These are phyloP conservation scores for Aromia moschata DNA, from an alignment of 2,888 invertebrate genomes.

Conservation along the genomic window DNA sequence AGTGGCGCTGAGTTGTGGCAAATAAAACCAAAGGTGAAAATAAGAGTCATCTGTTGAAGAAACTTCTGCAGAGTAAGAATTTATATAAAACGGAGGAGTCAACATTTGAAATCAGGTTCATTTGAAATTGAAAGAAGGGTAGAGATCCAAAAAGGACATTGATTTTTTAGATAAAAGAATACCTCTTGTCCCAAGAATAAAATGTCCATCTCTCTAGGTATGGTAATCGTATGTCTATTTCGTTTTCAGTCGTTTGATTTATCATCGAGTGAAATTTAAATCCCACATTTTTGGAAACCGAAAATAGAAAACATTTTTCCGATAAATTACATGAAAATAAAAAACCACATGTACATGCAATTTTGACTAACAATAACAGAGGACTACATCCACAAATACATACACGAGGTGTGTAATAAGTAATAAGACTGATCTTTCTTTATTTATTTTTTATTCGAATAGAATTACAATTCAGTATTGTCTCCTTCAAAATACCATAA, in stretches of 20 bases:
- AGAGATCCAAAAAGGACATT: slow-evolving; percentile 29
- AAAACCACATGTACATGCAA: too few species aligned
- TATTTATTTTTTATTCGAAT: too few species aligned
- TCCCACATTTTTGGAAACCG: too few species aligned
- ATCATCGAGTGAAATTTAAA: background rate
- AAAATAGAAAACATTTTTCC: too few species aligned
- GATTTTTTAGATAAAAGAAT: slow-evolving; percentile 27
- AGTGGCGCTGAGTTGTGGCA: slow-evolving; percentile 8
- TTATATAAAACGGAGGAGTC: slow-evolving; percentile 31
- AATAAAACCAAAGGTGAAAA: slow-evolving; percentile 20
- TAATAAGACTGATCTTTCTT: too few species aligned
- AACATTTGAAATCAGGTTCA: slow-evolving; percentile 27
- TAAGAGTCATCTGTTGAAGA: background rate
- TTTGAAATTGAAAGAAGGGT: slow-evolving; percentile 31
- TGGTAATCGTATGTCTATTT: slow-evolving; percentile 18
- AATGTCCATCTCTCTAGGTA: slow-evolving; percentile 6
- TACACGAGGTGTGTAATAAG: too few species aligned
- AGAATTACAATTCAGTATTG: too few species aligned
- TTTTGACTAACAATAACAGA: too few species aligned
- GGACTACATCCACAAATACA: too few species aligned
- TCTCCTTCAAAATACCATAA: too few species aligned
- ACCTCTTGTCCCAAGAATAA: background rate
- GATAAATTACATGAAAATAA: too few species aligned
- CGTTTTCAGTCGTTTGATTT: background rate
- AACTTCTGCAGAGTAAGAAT: slow-evolving; percentile 21